Conservation (phyloP, 2,888 invertebrate species). For the Tromatobia lineatoria region DNA sequence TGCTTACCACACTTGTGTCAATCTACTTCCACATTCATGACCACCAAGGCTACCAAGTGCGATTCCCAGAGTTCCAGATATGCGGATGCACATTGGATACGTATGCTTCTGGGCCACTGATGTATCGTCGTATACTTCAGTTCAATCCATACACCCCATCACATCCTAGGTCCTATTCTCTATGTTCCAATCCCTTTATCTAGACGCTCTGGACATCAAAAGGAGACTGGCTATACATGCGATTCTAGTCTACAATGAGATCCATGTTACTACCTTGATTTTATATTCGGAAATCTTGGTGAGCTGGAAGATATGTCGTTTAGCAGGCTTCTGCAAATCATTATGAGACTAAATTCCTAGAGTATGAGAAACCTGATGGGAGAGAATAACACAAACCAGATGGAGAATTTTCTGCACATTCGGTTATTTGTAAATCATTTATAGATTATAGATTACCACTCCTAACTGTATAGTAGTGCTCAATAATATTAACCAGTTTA, state of each 20-base stretch:
- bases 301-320: neutral
- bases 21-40: constrained; percentile 10
- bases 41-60: neutral
- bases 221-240: constrained; percentile 12
- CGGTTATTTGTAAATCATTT: too few relatives aligned
- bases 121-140: constrained; percentile 10
- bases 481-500: constrained; percentile 8
- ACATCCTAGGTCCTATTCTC: neutral
- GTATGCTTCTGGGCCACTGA: constrained; percentile 10
- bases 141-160: constrained; percentile 10
- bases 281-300: neutral
- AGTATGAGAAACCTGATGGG: too few relatives aligned
- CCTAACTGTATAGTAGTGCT: too few relatives aligned
- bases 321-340: too few relatives aligned
- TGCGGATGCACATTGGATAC: neutral
- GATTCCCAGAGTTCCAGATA: neutral
- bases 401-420: too few relatives aligned
- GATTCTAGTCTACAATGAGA: constrained; percentile 2
- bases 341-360: too few relatives aligned
- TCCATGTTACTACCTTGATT: constrained; percentile 1
- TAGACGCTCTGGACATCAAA: neutral
- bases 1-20: constrained; percentile 15
- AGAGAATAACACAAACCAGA: too few relatives aligned
- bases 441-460: too few relatives aligned
- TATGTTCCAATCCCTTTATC: neutral